Evolutionary conservation across 2,888 invertebrate genomes (phyloP), one percentile per base, ranked within the genome.

Genomic region (Fragum sueziense): DNA sequence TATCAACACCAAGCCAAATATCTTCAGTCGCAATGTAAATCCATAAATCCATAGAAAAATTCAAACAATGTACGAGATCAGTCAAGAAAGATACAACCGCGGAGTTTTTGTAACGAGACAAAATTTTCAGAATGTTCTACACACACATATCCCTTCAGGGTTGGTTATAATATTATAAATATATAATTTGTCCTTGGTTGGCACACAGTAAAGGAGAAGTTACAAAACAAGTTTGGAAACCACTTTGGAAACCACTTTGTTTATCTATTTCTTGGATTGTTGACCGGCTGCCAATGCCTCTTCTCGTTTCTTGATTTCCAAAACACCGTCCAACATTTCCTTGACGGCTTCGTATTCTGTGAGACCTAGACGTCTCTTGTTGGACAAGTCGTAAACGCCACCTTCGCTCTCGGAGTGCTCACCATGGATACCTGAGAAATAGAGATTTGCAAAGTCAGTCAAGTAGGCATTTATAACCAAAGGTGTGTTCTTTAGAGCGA

Each of bases 301-400:
- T 41, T 84, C 84, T 77, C 75, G 74, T 29, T 79, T 76, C 69
- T 78, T 79, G 69, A 85, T 80, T 1, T 54, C 76, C 22, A 79
- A 59, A 25, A 91, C 88, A 34, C 91, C 91, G 52, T 87, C 84
- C 78, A 87, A 81, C 88, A 91, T 90, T 79, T 89, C 88, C 27
- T 84, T 79, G 1, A 91, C 89, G 33, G 89, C 87, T 31, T 87
- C 85, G 33, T 86, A 86, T 74, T 91, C 91, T 20, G 90, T 87
- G 70, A 88, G 81, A 25, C 91, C 91, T 33, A 91, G 87, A 54
- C 91, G 86, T 51, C 90, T 85, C 79, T 89, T 87, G 87, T 91
- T 91, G 70, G 90, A 90, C 82, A 91, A 85, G 79, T 91, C 91
- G 77, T 89, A 91, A 47, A 89, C 88, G n/a, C 91, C 91, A 29